Evolutionary conservation across 2,888 invertebrate genomes (phyloP).

Genomic region (Hydrotaea cyrtoneurina): DNA sequence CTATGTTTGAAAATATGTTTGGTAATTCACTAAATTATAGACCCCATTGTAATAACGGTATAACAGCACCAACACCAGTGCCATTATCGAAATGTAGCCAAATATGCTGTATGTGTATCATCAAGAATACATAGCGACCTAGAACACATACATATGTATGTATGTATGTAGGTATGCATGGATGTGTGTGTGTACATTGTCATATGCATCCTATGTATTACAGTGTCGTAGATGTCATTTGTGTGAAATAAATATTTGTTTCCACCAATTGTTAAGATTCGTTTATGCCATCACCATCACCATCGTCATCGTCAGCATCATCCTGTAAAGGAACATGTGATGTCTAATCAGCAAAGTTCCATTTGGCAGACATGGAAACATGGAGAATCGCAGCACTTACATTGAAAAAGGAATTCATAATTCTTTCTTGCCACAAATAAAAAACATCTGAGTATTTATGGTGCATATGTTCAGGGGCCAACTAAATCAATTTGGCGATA

Average conservation of each 20-base stretch:
- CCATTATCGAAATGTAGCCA: slow-evolving; percentile 27
- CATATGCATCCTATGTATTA: neutral
- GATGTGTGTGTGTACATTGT: no score
- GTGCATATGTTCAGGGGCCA: neutral
- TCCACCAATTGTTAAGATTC: neutral
- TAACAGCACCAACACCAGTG: slow-evolving; percentile 5
- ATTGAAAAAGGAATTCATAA: neutral
- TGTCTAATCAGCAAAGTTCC: neutral
- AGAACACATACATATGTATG: neutral
- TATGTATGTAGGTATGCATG: no score
- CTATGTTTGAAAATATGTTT: neutral
- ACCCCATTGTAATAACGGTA: neutral
- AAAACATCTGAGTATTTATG: neutral
- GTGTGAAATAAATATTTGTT: neutral
- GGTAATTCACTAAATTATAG: slow-evolving; percentile 51
- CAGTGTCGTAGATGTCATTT: slow-evolving; percentile 15
- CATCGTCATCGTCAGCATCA: neutral
- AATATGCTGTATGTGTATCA: neutral
- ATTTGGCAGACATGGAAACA: neutral
- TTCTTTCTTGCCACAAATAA: neutral
- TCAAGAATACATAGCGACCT: slow-evolving; percentile 6
- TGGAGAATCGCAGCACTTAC: neutral
- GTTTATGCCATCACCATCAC: no score
- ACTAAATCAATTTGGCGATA: slow-evolving; percentile 4
- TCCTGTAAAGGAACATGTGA: neutral